These are phyloP conservation scores for Drosophila siamana DNA, from an alignment of 2,888 invertebrate genomes.

Conservation along the genomic window DNA sequence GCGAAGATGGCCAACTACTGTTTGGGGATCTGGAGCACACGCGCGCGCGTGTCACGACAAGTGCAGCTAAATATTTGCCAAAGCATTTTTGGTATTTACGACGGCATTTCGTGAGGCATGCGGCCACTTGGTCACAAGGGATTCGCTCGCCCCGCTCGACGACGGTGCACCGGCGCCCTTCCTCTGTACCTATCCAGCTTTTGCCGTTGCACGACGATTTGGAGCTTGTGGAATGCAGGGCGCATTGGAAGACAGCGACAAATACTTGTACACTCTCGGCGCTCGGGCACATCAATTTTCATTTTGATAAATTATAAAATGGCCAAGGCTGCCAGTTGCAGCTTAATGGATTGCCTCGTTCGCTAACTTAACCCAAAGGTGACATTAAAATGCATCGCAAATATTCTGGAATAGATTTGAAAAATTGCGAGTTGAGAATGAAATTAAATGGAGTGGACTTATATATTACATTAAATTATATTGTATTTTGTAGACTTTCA, in stretches of 20 bases:
- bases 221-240: constrained; percentile 7
- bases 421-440: neutral
- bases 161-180: constrained; percentile 38
- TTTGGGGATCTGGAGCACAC: constrained; percentile 18
- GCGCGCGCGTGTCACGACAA: constrained; percentile 64
- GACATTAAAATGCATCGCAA: constrained; percentile 15
- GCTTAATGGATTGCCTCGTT: constrained; percentile 54
- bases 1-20: neutral
- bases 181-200: too few species aligned
- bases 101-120: constrained; percentile 72
- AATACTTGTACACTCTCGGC: constrained; percentile 37
- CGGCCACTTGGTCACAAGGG: constrained; percentile 43
- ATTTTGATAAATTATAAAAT: constrained; percentile 81
- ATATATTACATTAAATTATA: neutral
- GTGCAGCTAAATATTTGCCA: constrained; percentile 78
- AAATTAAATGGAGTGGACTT: neutral
- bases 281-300: constrained; percentile 73
- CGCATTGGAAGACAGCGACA: constrained; percentile 36
- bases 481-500: neutral
- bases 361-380: constrained; percentile 22
- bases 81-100: constrained; percentile 78
- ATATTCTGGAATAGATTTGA: constrained; percentile 8
- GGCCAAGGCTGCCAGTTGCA: constrained; percentile 46
- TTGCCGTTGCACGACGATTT: constrained; percentile 1
- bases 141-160: constrained; percentile 3